Base-by-base conservation (phyloP, 2,888 invertebrate genomes). In the Hirtodrosophila histrioides region DNA sequence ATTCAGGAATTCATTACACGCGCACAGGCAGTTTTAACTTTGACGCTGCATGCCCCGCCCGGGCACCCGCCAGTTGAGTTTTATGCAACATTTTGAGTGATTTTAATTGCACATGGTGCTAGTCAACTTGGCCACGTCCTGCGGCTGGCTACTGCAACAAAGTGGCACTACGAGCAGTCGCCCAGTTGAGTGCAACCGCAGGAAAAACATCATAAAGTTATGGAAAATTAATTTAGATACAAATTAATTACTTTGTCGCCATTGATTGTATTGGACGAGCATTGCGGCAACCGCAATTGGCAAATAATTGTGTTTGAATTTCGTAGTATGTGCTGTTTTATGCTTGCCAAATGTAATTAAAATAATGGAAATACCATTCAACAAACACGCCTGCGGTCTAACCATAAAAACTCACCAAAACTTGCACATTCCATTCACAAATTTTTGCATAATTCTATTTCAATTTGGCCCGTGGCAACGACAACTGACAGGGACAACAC, bases 1-100 rank as follows among this genome's bases (percentile, higher is more conserved):
- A 86, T 84, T 81, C 62, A 84, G 43, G 68, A 69, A 79, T 73
- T 86, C 86, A 84, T 84, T 86, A 84, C 71, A 73, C 72, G 77
- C 71, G 63, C 72, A 37, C 41, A 41, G 46, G 55, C 65, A 71
- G 69, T 75, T 66, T 71, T 41, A 74, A 63, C 55, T 53, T 67
- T 51, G 43, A 12, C 39, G 11, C 43, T 17, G n/a, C 39, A 9
- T 24, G 27, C 44, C 36, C 9, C 29, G n/a, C 24, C 36, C 27
- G 49, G 5, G 17, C 29, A 51, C 39, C 53, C 8, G 1, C 31
- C 31, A 31, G 8, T 45, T 49, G 8, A 45, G 50, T 35, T 29
- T 49, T 46, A 35, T 60, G 74, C 50, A 66, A 43, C 57, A 65
- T 55, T 75, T 78, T 67, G 56, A 69, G 60, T 81, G 70, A 85